Evolutionary conservation across 2,888 invertebrate species (phyloP).

Genomic region (Temnothorax rugatulus): DNA sequence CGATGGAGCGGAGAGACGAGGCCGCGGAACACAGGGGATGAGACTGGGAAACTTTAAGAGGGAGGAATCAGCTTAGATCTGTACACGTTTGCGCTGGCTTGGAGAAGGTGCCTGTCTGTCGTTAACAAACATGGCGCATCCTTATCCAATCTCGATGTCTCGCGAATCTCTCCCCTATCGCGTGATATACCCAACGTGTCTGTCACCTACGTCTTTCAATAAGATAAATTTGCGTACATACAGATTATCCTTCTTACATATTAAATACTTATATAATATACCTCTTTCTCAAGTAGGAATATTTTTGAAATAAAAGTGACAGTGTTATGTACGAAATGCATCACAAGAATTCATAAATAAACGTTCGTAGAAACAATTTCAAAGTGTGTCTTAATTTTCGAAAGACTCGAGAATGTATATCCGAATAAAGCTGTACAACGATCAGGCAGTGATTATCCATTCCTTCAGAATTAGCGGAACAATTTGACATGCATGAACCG

Average conservation of each 20-base stretch:
- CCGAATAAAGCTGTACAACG: slow-evolving; percentile 57
- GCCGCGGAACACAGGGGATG: slow-evolving; percentile 60
- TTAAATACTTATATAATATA: neutral
- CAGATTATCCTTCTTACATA: slow-evolving; percentile 12
- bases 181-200: slow-evolving; percentile 29
- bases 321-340: neutral
- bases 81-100: slow-evolving; percentile 67
- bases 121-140: slow-evolving; percentile 80
- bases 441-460: slow-evolving; percentile 80
- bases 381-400: slow-evolving; percentile 56
- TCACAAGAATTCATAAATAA: neutral
- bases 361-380: neutral
- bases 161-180: slow-evolving; percentile 51
- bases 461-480: slow-evolving; percentile 82
- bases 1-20: slow-evolving; percentile 67
- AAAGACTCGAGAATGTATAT: slow-evolving; percentile 63
- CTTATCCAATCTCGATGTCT: slow-evolving; percentile 69
- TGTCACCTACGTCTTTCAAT: slow-evolving; percentile 44
- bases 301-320: neutral
- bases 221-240: slow-evolving; percentile 5
- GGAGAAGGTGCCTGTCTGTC: slow-evolving; percentile 76
- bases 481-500: slow-evolving; percentile 72
- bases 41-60: slow-evolving; percentile 70
- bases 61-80: slow-evolving; percentile 69
- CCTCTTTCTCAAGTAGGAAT: neutral